These are phyloP conservation scores for Caenorhabditis latens DNA, from an alignment of 1,140 invertebrate species.

Conservation along the genomic window DNA sequence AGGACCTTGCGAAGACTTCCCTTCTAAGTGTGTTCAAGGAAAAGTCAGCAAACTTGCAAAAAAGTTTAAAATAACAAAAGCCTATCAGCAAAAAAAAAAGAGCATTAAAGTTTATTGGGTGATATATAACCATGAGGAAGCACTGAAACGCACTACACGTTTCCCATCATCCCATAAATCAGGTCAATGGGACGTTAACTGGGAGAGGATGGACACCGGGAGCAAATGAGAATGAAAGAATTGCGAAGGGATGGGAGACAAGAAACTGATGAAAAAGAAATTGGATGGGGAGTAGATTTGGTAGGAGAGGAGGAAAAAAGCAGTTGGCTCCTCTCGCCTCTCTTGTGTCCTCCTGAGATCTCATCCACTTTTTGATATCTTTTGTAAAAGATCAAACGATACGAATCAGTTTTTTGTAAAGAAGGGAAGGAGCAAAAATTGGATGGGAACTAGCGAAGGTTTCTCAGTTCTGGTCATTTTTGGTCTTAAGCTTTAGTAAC, in stretches of 20 bases:
- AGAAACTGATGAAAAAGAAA: neutral
- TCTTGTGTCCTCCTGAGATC: neutral
- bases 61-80: neutral
- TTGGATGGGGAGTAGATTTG: neutral
- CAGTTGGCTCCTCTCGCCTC: neutral
- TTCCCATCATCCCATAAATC: slow-evolving; percentile 23
- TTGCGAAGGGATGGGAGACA: neutral
- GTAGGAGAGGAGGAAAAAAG: neutral
- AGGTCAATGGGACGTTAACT: slow-evolving; percentile 12
- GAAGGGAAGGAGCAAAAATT: neutral
- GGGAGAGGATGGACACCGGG: slow-evolving; percentile 7
- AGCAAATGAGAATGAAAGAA: neutral
- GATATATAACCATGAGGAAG: neutral
- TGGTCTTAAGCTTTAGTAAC: too few relatives aligned
- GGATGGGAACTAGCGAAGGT: too few relatives aligned
- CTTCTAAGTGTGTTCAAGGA: too few relatives aligned
- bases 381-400: neutral
- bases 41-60: too few relatives aligned
- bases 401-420: neutral
- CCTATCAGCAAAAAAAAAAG: neutral
- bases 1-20: too few relatives aligned
- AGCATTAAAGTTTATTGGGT: slow-evolving; percentile 2
- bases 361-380: neutral
- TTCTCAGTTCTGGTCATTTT: too few relatives aligned
- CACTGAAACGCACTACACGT: neutral